These are phyloP conservation scores for Sarcophaga rosellei DNA, from an alignment of 2,888 invertebrate species.

Conservation along the genomic window DNA sequence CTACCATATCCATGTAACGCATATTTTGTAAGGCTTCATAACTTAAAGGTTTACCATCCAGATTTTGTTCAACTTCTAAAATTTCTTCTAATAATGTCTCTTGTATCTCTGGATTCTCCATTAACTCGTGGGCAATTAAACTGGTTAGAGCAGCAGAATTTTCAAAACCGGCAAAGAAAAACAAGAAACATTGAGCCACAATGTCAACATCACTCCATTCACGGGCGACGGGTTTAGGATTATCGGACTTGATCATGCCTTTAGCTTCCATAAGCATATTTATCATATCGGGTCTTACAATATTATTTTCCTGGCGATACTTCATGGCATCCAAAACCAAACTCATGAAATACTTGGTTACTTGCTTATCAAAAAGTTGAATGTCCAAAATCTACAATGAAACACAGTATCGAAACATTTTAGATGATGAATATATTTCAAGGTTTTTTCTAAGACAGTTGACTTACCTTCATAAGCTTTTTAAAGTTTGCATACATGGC, in stretches of 20 bases:
- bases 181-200: conserved; percentile 83
- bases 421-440: conserved; percentile 11
- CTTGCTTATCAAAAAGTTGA: conserved; percentile 77
- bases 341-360: too few relatives aligned
- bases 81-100: conserved; percentile 83
- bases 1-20: conserved; percentile 84
- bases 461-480: conserved; percentile 72
- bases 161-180: conserved; percentile 84
- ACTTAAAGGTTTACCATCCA: conserved; percentile 82
- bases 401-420: not conserved
- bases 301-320: conserved; percentile 71
- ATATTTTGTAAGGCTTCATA: conserved; percentile 83
- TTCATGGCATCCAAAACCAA: too few relatives aligned
- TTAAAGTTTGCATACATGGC: conserved; percentile 69
- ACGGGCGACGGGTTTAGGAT: conserved; percentile 50
- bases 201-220: conserved; percentile 82
- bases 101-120: conserved; percentile 84
- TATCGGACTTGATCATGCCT: too few relatives aligned
- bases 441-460: not conserved
- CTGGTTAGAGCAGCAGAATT: conserved; percentile 81
- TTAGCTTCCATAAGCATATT: conserved; percentile 78
- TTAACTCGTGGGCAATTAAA: conserved; percentile 84
- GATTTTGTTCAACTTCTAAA: conserved; percentile 80
- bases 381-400: conserved; percentile 69
- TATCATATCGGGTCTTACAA: conserved; percentile 83